phyloP scores from a whole-genome alignment of 2,113 vertebrate species.

The Xyliphius kryptos region DNA sequence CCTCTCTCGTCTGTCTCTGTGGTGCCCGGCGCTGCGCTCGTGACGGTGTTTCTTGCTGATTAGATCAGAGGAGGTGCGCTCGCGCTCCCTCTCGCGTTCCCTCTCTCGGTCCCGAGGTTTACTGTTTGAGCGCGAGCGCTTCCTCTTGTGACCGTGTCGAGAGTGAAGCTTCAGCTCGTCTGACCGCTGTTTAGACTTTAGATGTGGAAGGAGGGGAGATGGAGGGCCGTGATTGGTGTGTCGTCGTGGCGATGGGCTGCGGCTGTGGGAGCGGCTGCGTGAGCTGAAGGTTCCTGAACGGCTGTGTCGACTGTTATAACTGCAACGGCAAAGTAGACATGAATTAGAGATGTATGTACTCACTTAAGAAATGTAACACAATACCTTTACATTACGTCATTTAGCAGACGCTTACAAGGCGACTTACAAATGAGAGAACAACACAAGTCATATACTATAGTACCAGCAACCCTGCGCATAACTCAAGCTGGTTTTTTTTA shows the following conservation, averaged over 20 bases:
- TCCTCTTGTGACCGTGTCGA: slow-evolving; percentile 88
- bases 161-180: slow-evolving; percentile 79
- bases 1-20: slow-evolving; percentile 81
- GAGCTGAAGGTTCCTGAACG: slow-evolving; percentile 95
- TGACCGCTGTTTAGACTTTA: slow-evolving; percentile 79
- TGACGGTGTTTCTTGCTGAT: slow-evolving; percentile 90
- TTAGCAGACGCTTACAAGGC: too few species aligned
- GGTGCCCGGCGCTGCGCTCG: slow-evolving; percentile 72
- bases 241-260: slow-evolving; percentile 82
- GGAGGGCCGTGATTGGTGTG: slow-evolving; percentile 81
- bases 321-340: slow-evolving; percentile 41
- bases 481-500: too few species aligned
- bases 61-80: slow-evolving; percentile 68
- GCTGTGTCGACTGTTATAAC: slow-evolving; percentile 92
- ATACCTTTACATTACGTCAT: too few species aligned
- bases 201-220: slow-evolving; percentile 66
- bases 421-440: too few species aligned
- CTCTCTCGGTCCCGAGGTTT: slow-evolving; percentile 75
- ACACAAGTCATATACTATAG: too few species aligned
- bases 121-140: slow-evolving; percentile 81
- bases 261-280: slow-evolving; percentile 86
- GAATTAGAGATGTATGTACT: too few species aligned
- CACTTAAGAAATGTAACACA: too few species aligned
- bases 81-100: slow-evolving; percentile 56
- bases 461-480: too few species aligned